Conservation (phyloP, 2,113 vertebrate species). For the Panthera leo region DNA sequence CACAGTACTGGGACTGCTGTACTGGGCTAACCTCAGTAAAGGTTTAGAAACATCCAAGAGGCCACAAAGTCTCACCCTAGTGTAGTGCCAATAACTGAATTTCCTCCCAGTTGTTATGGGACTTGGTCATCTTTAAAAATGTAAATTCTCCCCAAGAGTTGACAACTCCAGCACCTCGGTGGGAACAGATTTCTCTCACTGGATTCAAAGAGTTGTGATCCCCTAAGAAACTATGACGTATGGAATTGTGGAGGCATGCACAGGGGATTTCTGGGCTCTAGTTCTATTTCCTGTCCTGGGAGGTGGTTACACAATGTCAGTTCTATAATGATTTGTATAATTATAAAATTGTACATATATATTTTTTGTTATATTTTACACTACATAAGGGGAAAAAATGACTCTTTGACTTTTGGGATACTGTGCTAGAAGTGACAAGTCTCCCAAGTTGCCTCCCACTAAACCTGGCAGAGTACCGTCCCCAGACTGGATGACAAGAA, state of each 20-base stretch:
- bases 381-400: background rate
- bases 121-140: background rate
- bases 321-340: background rate
- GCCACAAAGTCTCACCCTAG: background rate
- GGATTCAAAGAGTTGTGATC: background rate
- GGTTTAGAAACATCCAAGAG: background rate
- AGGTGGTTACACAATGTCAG: background rate
- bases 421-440: background rate
- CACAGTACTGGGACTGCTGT: background rate
- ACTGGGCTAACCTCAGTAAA: background rate
- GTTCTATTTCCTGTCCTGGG: background rate
- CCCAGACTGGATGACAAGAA: rapidly evolving
- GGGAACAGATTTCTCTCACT: background rate
- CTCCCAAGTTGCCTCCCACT: background rate
- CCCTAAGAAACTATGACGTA: background rate
- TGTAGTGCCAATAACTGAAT: background rate
- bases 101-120: background rate
- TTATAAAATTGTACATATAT: background rate
- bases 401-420: background rate
- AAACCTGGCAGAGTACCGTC: background rate
- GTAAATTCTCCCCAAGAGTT: background rate
- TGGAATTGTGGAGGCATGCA: rapidly evolving
- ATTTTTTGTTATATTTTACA: background rate
- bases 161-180: background rate
- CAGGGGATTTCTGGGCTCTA: background rate